A percentile compares a stretch with the other conserved stretches of the same genome.
phyloP scores from a whole-genome alignment of 2,113 vertebrate genomes.

The Oriolus oriolus region DNA sequence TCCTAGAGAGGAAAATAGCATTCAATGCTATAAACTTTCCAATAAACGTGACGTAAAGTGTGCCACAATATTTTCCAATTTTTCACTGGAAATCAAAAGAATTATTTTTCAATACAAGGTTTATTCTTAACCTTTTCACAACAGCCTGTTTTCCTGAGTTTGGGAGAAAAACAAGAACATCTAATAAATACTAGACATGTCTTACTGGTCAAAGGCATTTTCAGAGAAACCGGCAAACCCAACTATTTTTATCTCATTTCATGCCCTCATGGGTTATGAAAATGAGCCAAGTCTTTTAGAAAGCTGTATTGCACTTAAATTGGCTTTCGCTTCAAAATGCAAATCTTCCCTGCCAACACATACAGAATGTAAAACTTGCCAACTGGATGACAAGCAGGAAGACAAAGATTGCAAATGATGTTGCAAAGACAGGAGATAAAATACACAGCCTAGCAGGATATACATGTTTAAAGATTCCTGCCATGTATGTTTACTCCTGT shows the following conservation, averaged over 20 bases:
- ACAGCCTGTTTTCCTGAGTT: not conserved
- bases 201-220: not conserved
- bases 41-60: rapidly evolving
- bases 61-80: not conserved
- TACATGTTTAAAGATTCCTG: not conserved
- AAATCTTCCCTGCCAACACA: not conserved
- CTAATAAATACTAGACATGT: not conserved
- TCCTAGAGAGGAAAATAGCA: not conserved
- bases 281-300: not conserved
- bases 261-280: not conserved
- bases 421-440: not conserved
- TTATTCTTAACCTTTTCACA: not conserved
- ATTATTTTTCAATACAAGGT: not conserved
- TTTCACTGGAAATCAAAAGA: not conserved
- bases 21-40: not conserved
- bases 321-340: conserved; percentile 10
- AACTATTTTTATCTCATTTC: not conserved
- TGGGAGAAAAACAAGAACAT: not conserved
- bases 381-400: not conserved
- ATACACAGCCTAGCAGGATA: not conserved
- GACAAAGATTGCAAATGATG: not conserved
- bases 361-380: not conserved
- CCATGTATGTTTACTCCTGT: not conserved
- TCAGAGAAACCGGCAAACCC: not conserved
- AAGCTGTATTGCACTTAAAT: not conserved